Evolutionary conservation across 2,113 vertebrate species (phyloP).

Genomic region (Eubucco bourcierii): DNA sequence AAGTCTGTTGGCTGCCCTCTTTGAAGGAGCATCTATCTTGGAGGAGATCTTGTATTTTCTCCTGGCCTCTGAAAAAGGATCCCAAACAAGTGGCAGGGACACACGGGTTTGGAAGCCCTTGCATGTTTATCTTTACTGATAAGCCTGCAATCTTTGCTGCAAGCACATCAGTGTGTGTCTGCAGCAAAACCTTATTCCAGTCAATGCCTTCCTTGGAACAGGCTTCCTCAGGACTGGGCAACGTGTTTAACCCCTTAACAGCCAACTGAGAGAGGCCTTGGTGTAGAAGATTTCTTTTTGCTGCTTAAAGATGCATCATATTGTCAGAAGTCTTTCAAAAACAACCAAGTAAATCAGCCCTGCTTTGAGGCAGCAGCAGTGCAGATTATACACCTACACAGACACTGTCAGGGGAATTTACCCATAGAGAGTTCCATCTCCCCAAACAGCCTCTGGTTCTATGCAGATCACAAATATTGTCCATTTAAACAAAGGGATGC

Average conservation of each 20-base stretch:
- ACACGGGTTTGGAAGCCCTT: slow-evolving; percentile 31
- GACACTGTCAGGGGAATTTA: not conserved
- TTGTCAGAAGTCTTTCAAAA: slow-evolving; percentile 1
- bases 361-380: slow-evolving; percentile 5
- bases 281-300: not conserved
- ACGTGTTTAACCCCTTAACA: slow-evolving; percentile 17
- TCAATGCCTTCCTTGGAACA: not conserved
- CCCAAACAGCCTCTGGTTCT: not conserved
- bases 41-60: slow-evolving; percentile 40
- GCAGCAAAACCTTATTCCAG: slow-evolving; percentile 21
- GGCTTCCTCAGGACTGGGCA: not conserved
- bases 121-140: slow-evolving; percentile 69
- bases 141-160: slow-evolving; percentile 58
- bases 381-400: not conserved
- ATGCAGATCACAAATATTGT: slow-evolving; percentile 12
- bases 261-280: not conserved
- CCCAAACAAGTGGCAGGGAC: slow-evolving; percentile 51
- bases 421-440: not conserved
- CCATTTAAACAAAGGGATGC: slow-evolving; percentile 6
- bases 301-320: not conserved
- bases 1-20: slow-evolving; percentile 11
- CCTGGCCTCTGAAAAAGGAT: slow-evolving; percentile 31
- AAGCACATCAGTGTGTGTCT: slow-evolving; percentile 40
- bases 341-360: not conserved
- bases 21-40: slow-evolving; percentile 14